These are phyloP conservation scores for Neolamprologus caudopunctatus DNA, from an alignment of 2,113 vertebrate species.

Conservation along the genomic window DNA sequence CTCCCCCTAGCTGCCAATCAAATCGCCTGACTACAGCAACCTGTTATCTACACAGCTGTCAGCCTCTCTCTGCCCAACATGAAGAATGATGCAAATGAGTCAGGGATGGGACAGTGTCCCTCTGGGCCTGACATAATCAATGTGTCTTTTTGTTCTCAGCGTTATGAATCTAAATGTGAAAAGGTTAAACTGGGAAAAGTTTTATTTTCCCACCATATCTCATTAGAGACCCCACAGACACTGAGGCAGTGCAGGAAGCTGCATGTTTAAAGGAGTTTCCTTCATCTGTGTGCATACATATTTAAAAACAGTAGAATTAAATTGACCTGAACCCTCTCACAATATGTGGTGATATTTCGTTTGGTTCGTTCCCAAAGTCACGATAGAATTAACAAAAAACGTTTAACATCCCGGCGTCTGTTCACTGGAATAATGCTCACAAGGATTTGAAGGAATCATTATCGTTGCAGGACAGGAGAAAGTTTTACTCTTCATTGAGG, in stretches of 20 bases:
- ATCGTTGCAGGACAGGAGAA: neutral
- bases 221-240: neutral
- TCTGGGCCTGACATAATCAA: neutral
- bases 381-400: neutral
- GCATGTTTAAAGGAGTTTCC: neutral
- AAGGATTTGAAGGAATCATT: neutral
- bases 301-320: neutral
- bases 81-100: neutral
- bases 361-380: neutral
- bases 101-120: neutral
- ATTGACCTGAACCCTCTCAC: neutral
- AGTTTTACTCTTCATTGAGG: neutral
- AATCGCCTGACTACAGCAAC: constrained; percentile 31
- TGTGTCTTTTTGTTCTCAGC: neutral
- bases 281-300: neutral
- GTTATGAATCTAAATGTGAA: neutral
- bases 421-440: neutral
- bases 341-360: neutral
- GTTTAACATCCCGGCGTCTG: neutral
- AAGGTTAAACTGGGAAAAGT: neutral
- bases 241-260: neutral
- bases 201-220: neutral
- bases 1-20: constrained; percentile 55
- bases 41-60: constrained; percentile 78
- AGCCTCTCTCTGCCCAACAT: neutral